Evolutionary conservation across 1,140 invertebrate species (phyloP), one percentile per base, ranked within the genome.

Genomic region (Onthophagus taurus): DNA sequence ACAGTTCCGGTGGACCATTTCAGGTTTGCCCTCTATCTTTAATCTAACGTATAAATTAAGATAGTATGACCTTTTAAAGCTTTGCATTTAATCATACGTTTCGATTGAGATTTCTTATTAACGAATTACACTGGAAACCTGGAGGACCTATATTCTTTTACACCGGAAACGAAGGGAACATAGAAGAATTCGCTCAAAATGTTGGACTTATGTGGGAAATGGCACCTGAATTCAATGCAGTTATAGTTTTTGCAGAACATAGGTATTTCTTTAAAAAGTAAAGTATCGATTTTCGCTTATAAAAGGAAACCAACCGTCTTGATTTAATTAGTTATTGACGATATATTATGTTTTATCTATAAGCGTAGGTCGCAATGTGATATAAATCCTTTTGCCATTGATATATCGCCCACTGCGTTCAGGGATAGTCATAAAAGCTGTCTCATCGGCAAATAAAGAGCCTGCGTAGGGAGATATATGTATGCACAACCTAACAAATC

Each of bases 151-250:
- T 97, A 50, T 93, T 96, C 62, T 95, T 97, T 61, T 99, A 98
- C 59, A 90, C 92, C 9, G 95, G 95, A 52, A 98, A 98, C 73
- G 95, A 99, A 72, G 95, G 94, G 43, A 76, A 80, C 55, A 94
- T 98, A 49, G 81, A 88, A 60, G 66, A 75, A 50, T 98, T 98
- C 70, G 87, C 86, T 4, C 70, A 94, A 56, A 96, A 97, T 68
- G 91, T 89, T 1, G 93, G 94, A 17, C 91, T 97, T 57, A 83
- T 97, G 72, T 97, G 88, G 85, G 90, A 97, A 37, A 78, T 84
- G 41, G 93, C 91, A 0, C 64, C 74, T 9, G 63, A 82, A 54
- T 89, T 91, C 54, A 71, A 72, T 24, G 93, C 93, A 2, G 63
- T 89, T 43, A 52, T 98, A 2, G 72, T 98, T 5, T 97, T 97